Conservation (phyloP, 2,797 vertebrate species). For the Sus cebifrons region DNA sequence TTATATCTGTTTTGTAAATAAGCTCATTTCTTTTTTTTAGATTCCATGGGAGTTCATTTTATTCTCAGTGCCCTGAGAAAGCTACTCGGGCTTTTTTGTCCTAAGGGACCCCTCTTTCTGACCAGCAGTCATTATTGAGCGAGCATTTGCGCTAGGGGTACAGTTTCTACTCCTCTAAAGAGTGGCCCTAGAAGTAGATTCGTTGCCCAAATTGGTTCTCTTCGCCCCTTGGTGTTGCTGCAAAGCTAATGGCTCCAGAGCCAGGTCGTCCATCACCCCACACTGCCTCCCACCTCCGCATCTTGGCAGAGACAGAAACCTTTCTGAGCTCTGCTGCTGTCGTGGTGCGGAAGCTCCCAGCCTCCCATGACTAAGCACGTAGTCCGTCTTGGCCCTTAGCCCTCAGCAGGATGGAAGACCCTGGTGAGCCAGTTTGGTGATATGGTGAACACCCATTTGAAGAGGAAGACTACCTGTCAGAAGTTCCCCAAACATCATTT, state of each 20-base stretch:
- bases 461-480: neutral
- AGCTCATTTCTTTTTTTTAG: too few relatives aligned
- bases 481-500: neutral
- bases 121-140: neutral
- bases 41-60: neutral
- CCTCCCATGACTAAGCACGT: too few relatives aligned
- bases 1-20: too few relatives aligned
- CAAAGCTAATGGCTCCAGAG: neutral
- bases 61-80: neutral
- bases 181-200: too few relatives aligned
- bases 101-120: neutral
- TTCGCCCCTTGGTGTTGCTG: neutral
- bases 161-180: neutral
- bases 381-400: neutral
- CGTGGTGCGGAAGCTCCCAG: too few relatives aligned
- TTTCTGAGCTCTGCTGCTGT: rapidly evolving
- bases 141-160: rapidly evolving
- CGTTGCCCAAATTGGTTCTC: rapidly evolving
- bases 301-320: neutral
- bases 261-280: neutral
- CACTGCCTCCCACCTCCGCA: rapidly evolving
- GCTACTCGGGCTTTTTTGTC: rapidly evolving
- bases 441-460: rapidly evolving
- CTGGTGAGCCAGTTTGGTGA: neutral
- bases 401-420: neutral